A percentile compares a stretch with the other conserved stretches of the same genome.
Evolutionary conservation across 2,797 vertebrate species (phyloP).

Genomic region (Oreochromis grahami): DNA sequence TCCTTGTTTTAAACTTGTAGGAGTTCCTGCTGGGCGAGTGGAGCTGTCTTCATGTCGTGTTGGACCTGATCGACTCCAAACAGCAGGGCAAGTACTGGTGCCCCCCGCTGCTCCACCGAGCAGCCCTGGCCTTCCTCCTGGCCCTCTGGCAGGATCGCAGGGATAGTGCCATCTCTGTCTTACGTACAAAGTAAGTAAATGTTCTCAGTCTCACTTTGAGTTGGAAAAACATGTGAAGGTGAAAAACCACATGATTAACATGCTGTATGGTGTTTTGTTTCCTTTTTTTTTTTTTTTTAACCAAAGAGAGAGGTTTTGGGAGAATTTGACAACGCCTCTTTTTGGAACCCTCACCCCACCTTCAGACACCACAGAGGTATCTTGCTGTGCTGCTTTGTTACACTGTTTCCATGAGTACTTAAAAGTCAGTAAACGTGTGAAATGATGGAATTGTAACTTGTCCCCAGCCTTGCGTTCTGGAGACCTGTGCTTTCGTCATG

Average conservation of each 20-base stretch:
- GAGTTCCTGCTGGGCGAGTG: constrained; percentile 92
- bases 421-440: background rate
- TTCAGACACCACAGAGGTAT: constrained; percentile 93
- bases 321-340: constrained; percentile 89
- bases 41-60: constrained; percentile 93
- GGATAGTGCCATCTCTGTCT: constrained; percentile 93
- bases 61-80: constrained; percentile 90
- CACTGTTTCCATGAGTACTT: background rate
- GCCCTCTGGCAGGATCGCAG: constrained; percentile 97
- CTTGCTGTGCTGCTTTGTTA: background rate
- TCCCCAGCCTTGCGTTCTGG: constrained; percentile 88
- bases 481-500: constrained; percentile 97
- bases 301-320: constrained; percentile 92
- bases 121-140: constrained; percentile 91
- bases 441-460: background rate
- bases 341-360: constrained; percentile 87
- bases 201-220: background rate
- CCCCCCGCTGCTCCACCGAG: constrained; percentile 89
- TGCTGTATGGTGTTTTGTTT: background rate
- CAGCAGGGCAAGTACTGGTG: constrained; percentile 94
- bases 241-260: background rate
- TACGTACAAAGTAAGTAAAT: constrained; percentile 87
- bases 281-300: background rate
- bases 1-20: constrained; percentile 51
- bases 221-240: background rate